These are phyloP conservation scores for Onychomys leucogaster DNA, from an alignment of 2,797 vertebrate species.

Conservation along the genomic window DNA sequence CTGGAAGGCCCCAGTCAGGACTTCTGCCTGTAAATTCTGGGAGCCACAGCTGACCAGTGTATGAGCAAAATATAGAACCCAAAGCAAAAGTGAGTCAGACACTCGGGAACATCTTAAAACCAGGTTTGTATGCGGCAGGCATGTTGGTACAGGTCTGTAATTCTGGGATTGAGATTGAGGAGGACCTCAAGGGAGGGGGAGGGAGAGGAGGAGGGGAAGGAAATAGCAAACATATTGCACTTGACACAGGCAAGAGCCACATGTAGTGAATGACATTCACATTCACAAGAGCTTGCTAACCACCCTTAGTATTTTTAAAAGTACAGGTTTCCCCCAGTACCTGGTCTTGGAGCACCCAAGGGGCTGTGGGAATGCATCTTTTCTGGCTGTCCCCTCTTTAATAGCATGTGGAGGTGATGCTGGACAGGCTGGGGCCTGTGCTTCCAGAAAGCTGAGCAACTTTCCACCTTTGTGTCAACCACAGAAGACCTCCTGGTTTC, in stretches of 20 bases:
- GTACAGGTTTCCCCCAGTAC: neutral
- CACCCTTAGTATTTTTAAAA: neutral
- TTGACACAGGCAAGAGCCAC: neutral
- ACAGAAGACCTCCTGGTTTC: neutral
- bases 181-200: neutral
- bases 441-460: neutral
- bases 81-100: constrained; percentile 34
- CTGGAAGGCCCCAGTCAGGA: neutral
- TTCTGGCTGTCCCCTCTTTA: neutral
- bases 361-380: neutral
- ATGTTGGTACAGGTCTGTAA: neutral
- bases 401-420: neutral
- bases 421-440: neutral
- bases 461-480: neutral
- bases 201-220: neutral
- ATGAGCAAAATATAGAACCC: neutral
- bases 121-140: neutral
- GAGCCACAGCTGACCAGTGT: neutral
- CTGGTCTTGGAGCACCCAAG: neutral
- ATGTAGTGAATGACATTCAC: rapidly evolving
- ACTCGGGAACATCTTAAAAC: neutral
- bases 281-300: constrained; percentile 13
- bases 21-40: constrained; percentile 35
- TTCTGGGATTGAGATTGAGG: neutral
- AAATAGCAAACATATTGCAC: neutral